These are phyloP conservation scores for Phoxinus dragarum DNA, from an alignment of 2,797 vertebrate species.

Conservation along the genomic window DNA sequence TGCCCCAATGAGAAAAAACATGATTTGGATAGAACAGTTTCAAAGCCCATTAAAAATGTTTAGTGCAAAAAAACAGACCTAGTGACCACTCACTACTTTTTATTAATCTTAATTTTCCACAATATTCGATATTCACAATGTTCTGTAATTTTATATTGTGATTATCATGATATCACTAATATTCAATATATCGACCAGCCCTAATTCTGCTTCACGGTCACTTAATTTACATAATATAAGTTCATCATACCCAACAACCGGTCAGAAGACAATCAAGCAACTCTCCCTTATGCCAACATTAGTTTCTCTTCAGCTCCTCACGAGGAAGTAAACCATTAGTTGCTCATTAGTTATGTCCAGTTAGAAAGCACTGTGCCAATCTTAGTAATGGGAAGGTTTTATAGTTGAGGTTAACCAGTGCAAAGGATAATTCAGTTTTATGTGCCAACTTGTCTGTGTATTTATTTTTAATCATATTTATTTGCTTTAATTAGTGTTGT, in stretches of 20 bases:
- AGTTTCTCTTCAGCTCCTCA: neutral
- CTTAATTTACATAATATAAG: neutral
- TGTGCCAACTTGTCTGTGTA: slow-evolving; percentile 15
- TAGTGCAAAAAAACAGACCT: too few species aligned
- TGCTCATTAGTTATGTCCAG: neutral
- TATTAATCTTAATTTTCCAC: neutral
- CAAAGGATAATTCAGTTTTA: neutral
- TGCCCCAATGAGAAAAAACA: neutral
- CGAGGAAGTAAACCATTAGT: neutral
- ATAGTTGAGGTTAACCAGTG: neutral
- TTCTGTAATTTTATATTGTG: too few species aligned
- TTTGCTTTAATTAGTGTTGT: neutral
- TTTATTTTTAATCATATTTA: slow-evolving; percentile 20
- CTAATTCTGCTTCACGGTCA: neutral
- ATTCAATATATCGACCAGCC: neutral
- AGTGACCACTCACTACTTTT: neutral
- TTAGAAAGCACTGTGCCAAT: slow-evolving; percentile 1
- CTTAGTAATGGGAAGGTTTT: neutral
- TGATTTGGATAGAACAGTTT: neutral
- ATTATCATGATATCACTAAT: neutral
- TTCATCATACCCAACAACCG: neutral
- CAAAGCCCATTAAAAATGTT: neutral
- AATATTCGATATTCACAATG: neutral
- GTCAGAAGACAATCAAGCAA: slow-evolving; percentile 27
- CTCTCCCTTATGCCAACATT: neutral